A percentile compares a stretch with the other conserved stretches of the same genome.
These are phyloP conservation scores for Pluvianellus socialis DNA, from an alignment of 2,113 vertebrate genomes.

Conservation along the genomic window DNA sequence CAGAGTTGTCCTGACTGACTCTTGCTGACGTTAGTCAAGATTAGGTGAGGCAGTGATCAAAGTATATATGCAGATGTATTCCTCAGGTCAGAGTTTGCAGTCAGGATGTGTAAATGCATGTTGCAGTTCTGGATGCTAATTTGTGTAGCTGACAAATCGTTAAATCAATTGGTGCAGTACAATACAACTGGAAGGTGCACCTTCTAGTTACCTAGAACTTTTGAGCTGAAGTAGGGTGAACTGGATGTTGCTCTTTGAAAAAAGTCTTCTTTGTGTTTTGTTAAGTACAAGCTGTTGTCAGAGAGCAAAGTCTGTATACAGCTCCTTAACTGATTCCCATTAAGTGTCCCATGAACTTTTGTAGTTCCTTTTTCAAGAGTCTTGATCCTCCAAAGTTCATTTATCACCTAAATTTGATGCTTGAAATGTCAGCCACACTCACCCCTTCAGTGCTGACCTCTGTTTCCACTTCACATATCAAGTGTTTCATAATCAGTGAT, in stretches of 20 bases:
- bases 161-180: neutral
- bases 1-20: neutral
- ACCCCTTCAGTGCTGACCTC: neutral
- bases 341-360: neutral
- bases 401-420: neutral
- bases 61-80: neutral
- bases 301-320: neutral
- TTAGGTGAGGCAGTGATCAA: neutral
- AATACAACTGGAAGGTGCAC: neutral
- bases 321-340: neutral
- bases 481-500: neutral
- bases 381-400: neutral
- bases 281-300: neutral
- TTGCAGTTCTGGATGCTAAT: neutral
- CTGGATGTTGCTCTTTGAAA: neutral
- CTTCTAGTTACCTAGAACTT: neutral
- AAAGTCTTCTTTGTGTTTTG: neutral
- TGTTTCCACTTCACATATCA: neutral
- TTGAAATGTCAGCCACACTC: neutral
- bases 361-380: neutral
- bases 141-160: neutral
- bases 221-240: neutral
- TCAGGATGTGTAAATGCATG: neutral
- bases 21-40: neutral
- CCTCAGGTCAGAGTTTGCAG: neutral